Base-by-base conservation (phyloP, 2,113 vertebrate species). In the Catharus bicknelli region DNA sequence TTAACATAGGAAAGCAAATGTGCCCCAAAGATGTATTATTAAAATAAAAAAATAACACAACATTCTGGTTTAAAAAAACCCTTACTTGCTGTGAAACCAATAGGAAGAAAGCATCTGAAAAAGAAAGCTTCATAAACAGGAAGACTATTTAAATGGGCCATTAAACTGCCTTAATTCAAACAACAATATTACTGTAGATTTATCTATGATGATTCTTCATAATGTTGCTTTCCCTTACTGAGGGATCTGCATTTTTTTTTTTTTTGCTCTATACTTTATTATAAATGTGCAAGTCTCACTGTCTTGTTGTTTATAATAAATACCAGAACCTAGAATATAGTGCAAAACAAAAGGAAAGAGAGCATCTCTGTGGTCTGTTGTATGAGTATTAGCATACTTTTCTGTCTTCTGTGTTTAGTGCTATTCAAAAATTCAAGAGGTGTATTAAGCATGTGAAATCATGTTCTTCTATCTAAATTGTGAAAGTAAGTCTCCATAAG, bases 1-100 rank as follows among this genome's bases (percentile, higher is more conserved):
- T 94, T 96, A 95, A 88, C 86, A 94, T 81, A 94, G 94, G 68
- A 95, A 96, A 94, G 91, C 74, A 93, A 95, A 85, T 58, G 72
- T 88, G 83, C 50, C 23, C 43, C 70, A 86, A 94, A 29, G n/a
- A 93, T 77, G 47, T 36, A 82, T 93, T 81, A 48, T 83, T 78
- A 83, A 95, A 94, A 96, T 80, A 84, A 95, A 51, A 27, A 94
- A 90, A 74, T 45, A 91, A 57, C 40, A 57, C 40, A 66, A 78
- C 45, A 73, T 45, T 50, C 43, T 86, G 9, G 8, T 74, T 87
- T 5, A 51, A 90, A 84, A 86, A 69, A 66, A 55, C 1, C 5
- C 30, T n/a, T 75, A 36, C 34, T 90, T 84, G 42, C 54, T 75
- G 20, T 48, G 58, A 55, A 92, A 76, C 15, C 51, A 84, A 74